A percentile compares a stretch with the other conserved stretches of the same genome.
phyloP scores from a whole-genome alignment of 2,113 vertebrate genomes.

The Nibea coibor region DNA sequence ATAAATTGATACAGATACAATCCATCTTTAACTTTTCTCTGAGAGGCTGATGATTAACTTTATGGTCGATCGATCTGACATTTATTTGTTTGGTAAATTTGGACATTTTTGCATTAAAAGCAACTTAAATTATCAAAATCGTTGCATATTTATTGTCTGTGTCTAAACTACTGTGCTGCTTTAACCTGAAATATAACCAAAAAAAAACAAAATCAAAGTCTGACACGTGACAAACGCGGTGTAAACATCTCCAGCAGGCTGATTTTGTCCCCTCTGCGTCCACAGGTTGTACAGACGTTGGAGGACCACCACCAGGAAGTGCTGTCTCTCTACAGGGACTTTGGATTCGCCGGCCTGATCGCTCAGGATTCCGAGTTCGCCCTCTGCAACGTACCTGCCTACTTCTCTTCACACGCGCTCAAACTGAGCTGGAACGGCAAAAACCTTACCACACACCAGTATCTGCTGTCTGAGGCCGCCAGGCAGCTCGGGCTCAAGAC shows the following conservation, averaged over 20 bases:
- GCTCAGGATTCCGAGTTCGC: slow-evolving; percentile 95
- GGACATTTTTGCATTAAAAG: neutral
- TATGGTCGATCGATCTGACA: neutral
- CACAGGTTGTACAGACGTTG: slow-evolving; percentile 92
- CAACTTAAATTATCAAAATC: neutral
- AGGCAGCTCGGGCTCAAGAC: slow-evolving; percentile 92
- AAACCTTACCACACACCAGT: slow-evolving; percentile 94
- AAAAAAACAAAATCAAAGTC: no score
- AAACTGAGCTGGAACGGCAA: slow-evolving; percentile 96
- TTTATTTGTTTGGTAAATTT: neutral
- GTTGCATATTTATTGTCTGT: neutral
- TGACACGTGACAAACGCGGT: no score
- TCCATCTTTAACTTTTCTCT: no score
- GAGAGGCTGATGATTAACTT: neutral
- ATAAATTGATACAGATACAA: neutral
- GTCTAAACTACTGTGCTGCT: neutral
- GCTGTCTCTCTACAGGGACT: slow-evolving; percentile 92
- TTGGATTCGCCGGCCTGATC: slow-evolving; percentile 92
- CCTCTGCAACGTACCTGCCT: slow-evolving; percentile 92
- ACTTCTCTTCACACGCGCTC: slow-evolving; percentile 93
- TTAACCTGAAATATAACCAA: neutral
- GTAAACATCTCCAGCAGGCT: neutral
- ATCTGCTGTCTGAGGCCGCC: slow-evolving; percentile 92
- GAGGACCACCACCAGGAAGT: slow-evolving; percentile 96
- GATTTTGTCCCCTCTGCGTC: slow-evolving; percentile 5